phyloP scores from a whole-genome alignment of 2,888 invertebrate species.

The Ecliptopera silaceata region DNA sequence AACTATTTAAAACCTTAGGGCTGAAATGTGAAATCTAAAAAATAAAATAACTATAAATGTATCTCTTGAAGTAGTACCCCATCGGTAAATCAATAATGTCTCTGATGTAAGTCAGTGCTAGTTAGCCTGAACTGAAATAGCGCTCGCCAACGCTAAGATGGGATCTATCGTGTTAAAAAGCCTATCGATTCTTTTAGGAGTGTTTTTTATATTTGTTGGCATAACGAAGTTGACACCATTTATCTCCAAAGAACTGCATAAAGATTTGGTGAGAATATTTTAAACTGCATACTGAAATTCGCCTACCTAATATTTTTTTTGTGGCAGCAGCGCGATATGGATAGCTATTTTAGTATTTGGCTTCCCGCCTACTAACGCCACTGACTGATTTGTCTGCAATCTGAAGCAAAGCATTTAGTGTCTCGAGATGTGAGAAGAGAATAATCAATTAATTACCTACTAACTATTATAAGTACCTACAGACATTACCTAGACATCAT shows the following conservation, averaged over 20 bases:
- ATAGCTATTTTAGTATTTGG: slow-evolving; percentile 81
- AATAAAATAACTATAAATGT: neutral
- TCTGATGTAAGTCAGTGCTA: slow-evolving; percentile 46
- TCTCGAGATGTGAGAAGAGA: no score
- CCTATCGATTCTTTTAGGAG: slow-evolving; percentile 94
- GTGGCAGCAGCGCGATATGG: slow-evolving; percentile 66
- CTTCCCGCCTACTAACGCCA: slow-evolving; percentile 77
- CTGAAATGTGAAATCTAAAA: slow-evolving; percentile 21
- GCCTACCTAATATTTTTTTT: slow-evolving; percentile 58
- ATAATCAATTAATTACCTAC: no score
- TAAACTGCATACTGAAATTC: slow-evolving; percentile 53
- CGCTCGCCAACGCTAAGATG: slow-evolving; percentile 56
- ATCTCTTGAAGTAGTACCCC: slow-evolving; percentile 1
- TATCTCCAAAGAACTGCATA: slow-evolving; percentile 97
- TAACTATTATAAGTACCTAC: no score
- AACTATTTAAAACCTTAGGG: neutral
- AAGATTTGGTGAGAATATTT: slow-evolving; percentile 92
- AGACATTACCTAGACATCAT: no score
- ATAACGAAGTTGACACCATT: slow-evolving; percentile 95
- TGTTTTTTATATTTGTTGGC: slow-evolving; percentile 98
- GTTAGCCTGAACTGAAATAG: slow-evolving; percentile 22
- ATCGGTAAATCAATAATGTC: slow-evolving; percentile 34
- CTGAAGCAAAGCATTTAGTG: slow-evolving; percentile 38
- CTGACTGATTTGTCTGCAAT: slow-evolving; percentile 61
- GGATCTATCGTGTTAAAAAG: slow-evolving; percentile 93